Evolutionary conservation across 2,797 vertebrate genomes (phyloP).

Genomic region (Anguilla anguilla): DNA sequence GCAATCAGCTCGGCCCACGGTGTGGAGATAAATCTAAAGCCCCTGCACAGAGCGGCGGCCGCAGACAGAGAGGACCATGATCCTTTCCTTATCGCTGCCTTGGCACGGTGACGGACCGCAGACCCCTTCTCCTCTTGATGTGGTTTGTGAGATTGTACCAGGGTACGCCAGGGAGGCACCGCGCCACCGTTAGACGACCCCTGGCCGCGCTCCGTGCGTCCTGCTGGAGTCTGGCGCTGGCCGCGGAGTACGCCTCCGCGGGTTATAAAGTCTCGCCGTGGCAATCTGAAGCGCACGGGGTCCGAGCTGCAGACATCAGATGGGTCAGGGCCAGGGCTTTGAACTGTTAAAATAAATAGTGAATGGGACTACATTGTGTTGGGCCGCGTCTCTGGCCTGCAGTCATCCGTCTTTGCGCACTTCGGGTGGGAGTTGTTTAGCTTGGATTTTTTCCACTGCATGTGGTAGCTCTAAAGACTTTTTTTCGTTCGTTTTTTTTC

Average conservation of each 20-base stretch:
- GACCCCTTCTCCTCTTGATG: conserved; percentile 63
- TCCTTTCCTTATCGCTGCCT: conserved; percentile 73
- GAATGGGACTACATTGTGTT: conserved; percentile 81
- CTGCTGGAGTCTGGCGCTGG: conserved; percentile 74
- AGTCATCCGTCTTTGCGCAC: conserved; percentile 83
- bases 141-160: conserved; percentile 74
- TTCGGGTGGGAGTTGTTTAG: conserved; percentile 84
- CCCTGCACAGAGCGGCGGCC: conserved; percentile 45
- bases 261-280: conserved; percentile 74
- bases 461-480: conserved; percentile 81
- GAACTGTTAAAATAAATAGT: conserved; percentile 91
- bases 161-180: conserved; percentile 75
- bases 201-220: conserved; percentile 57
- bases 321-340: conserved; percentile 84
- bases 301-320: conserved; percentile 79
- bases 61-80: conserved; percentile 51
- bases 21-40: conserved; percentile 58
- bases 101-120: conserved; percentile 63
- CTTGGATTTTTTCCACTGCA: conserved; percentile 86
- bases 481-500: conserved; percentile 42
- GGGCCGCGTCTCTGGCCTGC: conserved; percentile 72
- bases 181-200: conserved; percentile 51
- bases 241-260: conserved; percentile 62
- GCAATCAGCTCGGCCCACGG: conserved; percentile 35
- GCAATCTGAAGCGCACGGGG: conserved; percentile 73